A percentile compares a stretch with the other conserved stretches of the same genome.
Evolutionary conservation across 2,888 invertebrate species (phyloP).

Genomic region (Nymphalis urticae): DNA sequence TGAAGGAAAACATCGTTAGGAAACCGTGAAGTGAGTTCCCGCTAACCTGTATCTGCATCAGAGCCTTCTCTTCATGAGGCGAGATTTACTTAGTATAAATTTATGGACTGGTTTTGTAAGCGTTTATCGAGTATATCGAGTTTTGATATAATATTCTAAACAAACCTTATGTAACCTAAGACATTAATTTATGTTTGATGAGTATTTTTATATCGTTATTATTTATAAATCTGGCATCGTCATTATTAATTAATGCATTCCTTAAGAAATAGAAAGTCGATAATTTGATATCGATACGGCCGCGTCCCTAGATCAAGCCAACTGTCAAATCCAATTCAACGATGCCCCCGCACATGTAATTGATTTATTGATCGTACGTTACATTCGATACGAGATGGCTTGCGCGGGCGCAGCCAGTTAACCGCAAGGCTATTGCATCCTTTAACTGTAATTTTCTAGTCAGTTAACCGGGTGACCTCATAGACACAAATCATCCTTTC

Average conservation of each 20-base stretch:
- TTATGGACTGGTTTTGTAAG: too few species aligned
- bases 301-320: slow-evolving; percentile 65
- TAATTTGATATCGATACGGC: slow-evolving; percentile 41
- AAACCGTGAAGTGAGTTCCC: too few species aligned
- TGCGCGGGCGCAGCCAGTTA: slow-evolving; percentile 50
- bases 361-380: slow-evolving; percentile 82
- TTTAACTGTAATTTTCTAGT: slow-evolving; percentile 48
- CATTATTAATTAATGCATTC: not conserved
- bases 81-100: too few species aligned
- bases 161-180: too few species aligned
- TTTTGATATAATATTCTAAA: too few species aligned
- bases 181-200: too few species aligned
- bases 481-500: slow-evolving; percentile 52
- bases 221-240: not conserved
- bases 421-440: slow-evolving; percentile 45
- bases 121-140: too few species aligned
- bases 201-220: too few species aligned
- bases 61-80: too few species aligned
- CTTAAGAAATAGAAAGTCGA: slow-evolving; percentile 8
- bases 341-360: slow-evolving; percentile 78
- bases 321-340: slow-evolving; percentile 81
- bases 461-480: slow-evolving; percentile 76
- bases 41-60: too few species aligned
- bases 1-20: too few species aligned
- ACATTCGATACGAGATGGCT: slow-evolving; percentile 76